Evolutionary conservation across 2,113 vertebrate species (phyloP), one percentile per base, ranked within the genome.

Genomic region (Mesitornis unicolor): DNA sequence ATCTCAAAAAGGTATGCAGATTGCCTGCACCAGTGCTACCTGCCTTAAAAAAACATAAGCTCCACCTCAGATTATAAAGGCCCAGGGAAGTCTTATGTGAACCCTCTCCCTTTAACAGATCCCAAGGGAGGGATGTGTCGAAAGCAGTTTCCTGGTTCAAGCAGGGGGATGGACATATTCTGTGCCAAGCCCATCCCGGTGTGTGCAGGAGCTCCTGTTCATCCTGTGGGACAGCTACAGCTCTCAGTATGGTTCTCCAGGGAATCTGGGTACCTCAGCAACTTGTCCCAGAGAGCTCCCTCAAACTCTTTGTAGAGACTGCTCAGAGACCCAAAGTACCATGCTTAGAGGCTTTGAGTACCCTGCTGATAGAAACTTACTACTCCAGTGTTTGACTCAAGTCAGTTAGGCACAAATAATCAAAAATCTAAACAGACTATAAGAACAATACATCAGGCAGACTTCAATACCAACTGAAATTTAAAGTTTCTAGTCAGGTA

Each of bases 311-410:
- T 47, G 2, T 1, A 81, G 18, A 43, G 11, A 22, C n/a, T 69
- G n/a, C 11, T 15, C 60, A 45, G 25, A 67, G 35, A 78, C 18
- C 2, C 0, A 0, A 54, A 50, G 6, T 42, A 80, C 10, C 40
- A 84, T 65, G 36, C 36, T 68, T 47, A 81, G 50, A 56, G 35
- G 10, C 14, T 54, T 25, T 15, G 7, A 81, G 22, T 24, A 70
- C 12, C 16, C 38, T 29, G 8, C 1, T 54, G 16, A 29, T 35
- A 65, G 45, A 94, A 74, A 54, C 19, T 16, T 70, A 16, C 5
- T 45, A 5, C 61, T 84, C 43, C 64, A 31, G 22, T 8, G 13
- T 24, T 22, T 47, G 18, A 76, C 22, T 82, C 43, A 31, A 2
- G 8, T 26, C 61, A 64, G 9, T 5, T 87, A 43, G 20, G 29